phyloP scores from a whole-genome alignment of 2,797 vertebrate genomes.

The Chrysocyon brachyurus region DNA sequence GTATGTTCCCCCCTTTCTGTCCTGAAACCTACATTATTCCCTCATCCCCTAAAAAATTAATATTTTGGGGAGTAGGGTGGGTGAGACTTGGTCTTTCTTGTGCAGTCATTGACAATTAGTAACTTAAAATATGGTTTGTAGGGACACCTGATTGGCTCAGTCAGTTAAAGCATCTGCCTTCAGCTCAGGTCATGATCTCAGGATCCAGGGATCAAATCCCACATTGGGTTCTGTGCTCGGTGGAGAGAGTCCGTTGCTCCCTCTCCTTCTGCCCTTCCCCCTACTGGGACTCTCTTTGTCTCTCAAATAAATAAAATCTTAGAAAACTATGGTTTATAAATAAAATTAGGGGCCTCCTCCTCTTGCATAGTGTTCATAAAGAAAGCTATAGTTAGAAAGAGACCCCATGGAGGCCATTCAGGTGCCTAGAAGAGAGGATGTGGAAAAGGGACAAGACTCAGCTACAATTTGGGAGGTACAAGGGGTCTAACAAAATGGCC shows the following conservation, averaged over 20 bases:
- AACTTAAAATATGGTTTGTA: not conserved
- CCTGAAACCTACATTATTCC: not conserved
- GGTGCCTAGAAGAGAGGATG: accelerated
- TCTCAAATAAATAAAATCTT: not conserved
- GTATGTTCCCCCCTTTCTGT: not conserved
- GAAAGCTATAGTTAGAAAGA: not conserved
- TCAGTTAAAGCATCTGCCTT: not conserved
- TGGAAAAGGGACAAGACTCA: not conserved
- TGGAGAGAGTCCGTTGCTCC: not conserved
- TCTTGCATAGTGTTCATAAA: not conserved
- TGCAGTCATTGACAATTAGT: not conserved
- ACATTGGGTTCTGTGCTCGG: not conserved
- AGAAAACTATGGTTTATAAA: not conserved
- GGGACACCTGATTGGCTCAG: not conserved
- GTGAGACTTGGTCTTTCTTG: not conserved
- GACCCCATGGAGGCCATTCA: not conserved
- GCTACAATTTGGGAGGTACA: not conserved
- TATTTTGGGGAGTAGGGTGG: accelerated
- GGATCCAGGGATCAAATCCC: not conserved
- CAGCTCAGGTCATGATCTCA: not conserved
- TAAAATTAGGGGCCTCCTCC: not conserved
- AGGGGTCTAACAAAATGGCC: not conserved
- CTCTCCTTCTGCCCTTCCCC: not conserved
- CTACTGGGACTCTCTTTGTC: not conserved
- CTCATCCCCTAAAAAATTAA: not conserved